Evolutionary conservation across 2,797 vertebrate species (phyloP), one percentile per base, ranked within the genome.

Genomic region (Sebastes diploproa): DNA sequence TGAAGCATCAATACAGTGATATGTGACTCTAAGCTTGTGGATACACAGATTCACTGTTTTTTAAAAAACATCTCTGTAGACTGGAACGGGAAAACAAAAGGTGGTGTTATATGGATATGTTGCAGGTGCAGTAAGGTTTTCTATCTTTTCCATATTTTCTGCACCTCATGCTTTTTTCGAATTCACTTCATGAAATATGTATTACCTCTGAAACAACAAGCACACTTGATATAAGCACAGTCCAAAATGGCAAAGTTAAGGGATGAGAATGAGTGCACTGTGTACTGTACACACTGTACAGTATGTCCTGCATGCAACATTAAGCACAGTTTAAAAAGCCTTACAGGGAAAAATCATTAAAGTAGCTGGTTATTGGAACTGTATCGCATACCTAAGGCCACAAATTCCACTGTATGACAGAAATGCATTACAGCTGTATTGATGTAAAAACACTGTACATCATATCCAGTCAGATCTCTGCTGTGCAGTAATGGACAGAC

Each of bases 151-250:
- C 9, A 68, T 3, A 29, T 61, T 84, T 82, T 75, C 59, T 71
- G 50, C 66, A 72, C 54, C 46, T 61, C 7, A 2, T 34, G 58
- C 42, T 77, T 82, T 75, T 77, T 68, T 65, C 7, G 16, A 22
- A 52, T 72, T 74, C 25, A 27, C 34, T 25, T 69, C 32, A 86
- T 90, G 18, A 88, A 86, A 81, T 73, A 83, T 92, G 63, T 25
- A 85, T 79, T 8, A 72, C 75, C 20, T 54, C 54, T 69, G 12
- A 78, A 86, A 84, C 55, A 80, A 65, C 66, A 80, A 74, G 58
- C 25, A 72, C 16, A 74, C 63, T 67, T 62, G 8, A 86, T 72
- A 29, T 36, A 59, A 85, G 18, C 42, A 71, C 55, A 50, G 12
- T 70, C 18, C 20, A 55, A 42, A 75, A 78, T 62, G n/a, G 34